Evolutionary conservation across 2,888 invertebrate genomes (phyloP), one percentile per base, ranked within the genome.

Genomic region (Drosophila nr. perissopoda): DNA sequence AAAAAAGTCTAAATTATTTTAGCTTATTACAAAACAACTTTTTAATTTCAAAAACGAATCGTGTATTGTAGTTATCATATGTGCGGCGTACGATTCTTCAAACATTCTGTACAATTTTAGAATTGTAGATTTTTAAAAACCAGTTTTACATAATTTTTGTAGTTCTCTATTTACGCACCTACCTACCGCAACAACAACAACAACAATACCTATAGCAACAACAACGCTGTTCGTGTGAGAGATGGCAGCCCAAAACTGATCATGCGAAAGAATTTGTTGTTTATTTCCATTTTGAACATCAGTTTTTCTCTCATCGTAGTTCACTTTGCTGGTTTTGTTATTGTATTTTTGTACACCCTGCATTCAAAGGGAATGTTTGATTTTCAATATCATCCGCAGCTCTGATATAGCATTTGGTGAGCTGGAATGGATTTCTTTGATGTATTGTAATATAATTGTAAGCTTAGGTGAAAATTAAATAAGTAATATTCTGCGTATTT

Each of bases 251-350:
- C 69, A 89, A 89, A 89, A 84, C 70, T 89, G 82, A 89, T 79
- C 75, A 88, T 80, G 80, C 89, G 66, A 89, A 89, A 87, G 88
- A 89, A 88, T 84, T 72, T 83, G 70, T 70, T 79, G 56, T 81
- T 71, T 66, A 63, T 53, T 70, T 69, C 66, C 64, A 69, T 63
- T 68, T 67, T 58, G 46, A 80, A 59, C 59, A 48, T 64, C 48
- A 48, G 59, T 74, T 69, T 80, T 82, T 66, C 80, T 72, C 79
- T 38, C 62, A 70, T 53, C 64, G 42, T 25, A 56, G 25, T 56
- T 36, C 11, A 8, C 27, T 40, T 48, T 52, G n/a, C 13, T 21
- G 21, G 3, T 29, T 25, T n/a, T 51, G 38, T 27, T 61, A 46
- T 52, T 38, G 10, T 58, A 53, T 31, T 33, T n/a, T 29, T 7